phyloP scores from a whole-genome alignment of 1,140 invertebrate species.

The Mizuhopecten yessoensis region DNA sequence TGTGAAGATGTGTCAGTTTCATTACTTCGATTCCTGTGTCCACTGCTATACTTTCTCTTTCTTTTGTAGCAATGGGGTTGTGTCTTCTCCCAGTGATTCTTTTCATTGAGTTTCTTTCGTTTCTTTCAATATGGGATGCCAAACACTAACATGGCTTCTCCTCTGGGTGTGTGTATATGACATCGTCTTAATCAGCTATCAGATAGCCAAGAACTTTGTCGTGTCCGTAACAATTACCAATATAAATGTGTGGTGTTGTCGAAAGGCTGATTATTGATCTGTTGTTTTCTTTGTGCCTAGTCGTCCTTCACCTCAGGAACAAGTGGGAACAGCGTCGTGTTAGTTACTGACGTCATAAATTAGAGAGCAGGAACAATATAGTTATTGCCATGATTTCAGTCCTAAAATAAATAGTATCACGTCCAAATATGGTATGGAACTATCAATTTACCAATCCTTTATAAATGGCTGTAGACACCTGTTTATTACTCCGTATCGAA shows the following conservation, averaged over 20 bases:
- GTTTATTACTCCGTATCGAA: no score
- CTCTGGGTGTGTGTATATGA: not conserved
- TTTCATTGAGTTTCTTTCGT: not conserved
- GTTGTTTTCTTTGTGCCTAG: not conserved
- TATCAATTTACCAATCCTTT: not conserved
- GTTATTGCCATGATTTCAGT: not conserved
- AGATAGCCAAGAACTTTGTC: not conserved
- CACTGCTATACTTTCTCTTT: no score
- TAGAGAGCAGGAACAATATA: not conserved
- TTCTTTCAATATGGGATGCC: not conserved
- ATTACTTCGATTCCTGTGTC: no score
- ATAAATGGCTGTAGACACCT: no score
- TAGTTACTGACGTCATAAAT: not conserved
- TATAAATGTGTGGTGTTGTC: not conserved
- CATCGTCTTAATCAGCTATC: not conserved
- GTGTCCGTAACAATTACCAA: not conserved
- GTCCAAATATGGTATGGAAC: not conserved
- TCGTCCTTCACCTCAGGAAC: not conserved
- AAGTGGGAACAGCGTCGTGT: not conserved
- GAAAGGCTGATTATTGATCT: not conserved
- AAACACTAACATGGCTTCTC: not conserved
- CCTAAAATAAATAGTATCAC: not conserved
- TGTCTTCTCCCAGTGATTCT: not conserved
- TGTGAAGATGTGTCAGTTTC: no score
- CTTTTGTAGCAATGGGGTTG: no score